Conservation (phyloP, 1,140 invertebrate genomes). For the Papilio glaucus region DNA sequence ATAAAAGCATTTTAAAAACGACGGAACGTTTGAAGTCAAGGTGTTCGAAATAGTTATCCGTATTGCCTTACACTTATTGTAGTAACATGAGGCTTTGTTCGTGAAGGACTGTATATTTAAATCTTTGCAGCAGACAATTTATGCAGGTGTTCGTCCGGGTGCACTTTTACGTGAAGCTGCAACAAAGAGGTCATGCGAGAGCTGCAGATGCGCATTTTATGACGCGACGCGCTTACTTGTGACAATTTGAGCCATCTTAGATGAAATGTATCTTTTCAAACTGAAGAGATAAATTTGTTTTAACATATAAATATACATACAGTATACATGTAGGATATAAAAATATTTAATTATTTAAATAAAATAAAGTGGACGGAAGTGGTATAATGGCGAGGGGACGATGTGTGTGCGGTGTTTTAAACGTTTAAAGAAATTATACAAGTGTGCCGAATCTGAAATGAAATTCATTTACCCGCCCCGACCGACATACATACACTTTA, state of each 20-base stretch:
- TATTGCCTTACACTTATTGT: not conserved
- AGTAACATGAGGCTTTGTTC: not conserved
- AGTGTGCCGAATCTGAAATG: no score
- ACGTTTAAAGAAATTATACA: no score
- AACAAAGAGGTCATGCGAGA: constrained; percentile 11
- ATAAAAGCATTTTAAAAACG: not conserved
- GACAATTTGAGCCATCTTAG: not conserved
- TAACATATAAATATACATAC: no score
- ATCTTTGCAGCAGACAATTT: not conserved
- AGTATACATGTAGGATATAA: no score
- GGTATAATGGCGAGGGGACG: no score
- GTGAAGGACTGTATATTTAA: not conserved
- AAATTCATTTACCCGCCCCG: no score
- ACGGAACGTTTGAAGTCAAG: no score
- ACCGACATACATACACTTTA: no score
- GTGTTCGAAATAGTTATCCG: not conserved
- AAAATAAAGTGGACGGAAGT: no score
- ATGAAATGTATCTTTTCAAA: not conserved
- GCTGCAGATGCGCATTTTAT: constrained; percentile 16
- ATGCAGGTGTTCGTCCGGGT: not conserved
- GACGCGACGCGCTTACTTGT: not conserved
- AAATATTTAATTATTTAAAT: no score
- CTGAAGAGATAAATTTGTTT: not conserved
- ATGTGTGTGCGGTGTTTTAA: no score
- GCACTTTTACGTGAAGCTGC: not conserved